phyloP scores from a whole-genome alignment of 2,888 invertebrate genomes.

The Cyclophora punctaria region DNA sequence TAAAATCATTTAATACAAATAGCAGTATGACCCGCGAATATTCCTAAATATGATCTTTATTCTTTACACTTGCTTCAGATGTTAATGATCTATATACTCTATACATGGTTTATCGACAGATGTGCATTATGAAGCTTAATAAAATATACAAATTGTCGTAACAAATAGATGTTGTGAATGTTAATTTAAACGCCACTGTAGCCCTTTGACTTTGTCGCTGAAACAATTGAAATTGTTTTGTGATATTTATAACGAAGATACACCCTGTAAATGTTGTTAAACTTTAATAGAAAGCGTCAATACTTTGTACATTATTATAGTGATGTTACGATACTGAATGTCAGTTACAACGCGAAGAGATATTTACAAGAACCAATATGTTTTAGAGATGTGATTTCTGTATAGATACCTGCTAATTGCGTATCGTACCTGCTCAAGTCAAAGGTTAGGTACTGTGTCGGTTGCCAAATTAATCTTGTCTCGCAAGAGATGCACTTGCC shows the following conservation, averaged over 20 bases:
- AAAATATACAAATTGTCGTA: constrained; percentile 3
- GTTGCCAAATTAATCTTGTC: constrained; percentile 32
- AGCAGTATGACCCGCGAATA: constrained; percentile 22
- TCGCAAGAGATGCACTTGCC: constrained; percentile 35
- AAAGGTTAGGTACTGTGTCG: constrained; percentile 20
- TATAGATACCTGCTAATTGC: not conserved
- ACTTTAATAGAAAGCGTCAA: not conserved
- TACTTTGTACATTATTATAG: not conserved
- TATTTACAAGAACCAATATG: not conserved
- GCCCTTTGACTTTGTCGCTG: constrained; percentile 58
- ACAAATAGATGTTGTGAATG: constrained; percentile 30
- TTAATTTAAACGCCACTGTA: constrained; percentile 48
- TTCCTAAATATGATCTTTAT: constrained; percentile 17
- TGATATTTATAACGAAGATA: constrained; percentile 8
- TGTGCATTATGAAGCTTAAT: not conserved
- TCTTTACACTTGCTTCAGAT: constrained; percentile 8
- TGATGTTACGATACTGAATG: not conserved
- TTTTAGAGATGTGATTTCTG: not conserved
- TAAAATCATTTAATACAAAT: constrained; percentile 59
- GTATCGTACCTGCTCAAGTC: constrained; percentile 4
- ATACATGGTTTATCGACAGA: constrained; percentile 3
- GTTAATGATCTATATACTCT: constrained; percentile 12
- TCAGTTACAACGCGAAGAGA: not conserved
- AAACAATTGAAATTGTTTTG: constrained; percentile 55
- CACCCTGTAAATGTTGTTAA: not conserved